Base-by-base conservation (phyloP, 2,797 vertebrate species). In the Pangasius sanitwongsei region DNA sequence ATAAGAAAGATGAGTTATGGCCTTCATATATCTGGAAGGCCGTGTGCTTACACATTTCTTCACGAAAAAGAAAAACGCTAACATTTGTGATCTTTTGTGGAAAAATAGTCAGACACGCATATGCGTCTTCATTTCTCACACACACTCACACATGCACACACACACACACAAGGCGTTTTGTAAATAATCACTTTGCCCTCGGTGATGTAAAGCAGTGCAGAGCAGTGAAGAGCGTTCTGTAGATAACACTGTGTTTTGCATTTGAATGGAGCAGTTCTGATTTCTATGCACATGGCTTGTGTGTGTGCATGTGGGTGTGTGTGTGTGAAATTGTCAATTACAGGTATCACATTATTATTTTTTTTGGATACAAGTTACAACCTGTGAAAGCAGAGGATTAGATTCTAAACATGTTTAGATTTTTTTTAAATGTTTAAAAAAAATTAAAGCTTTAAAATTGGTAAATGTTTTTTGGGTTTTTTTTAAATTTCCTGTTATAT, bases 221-320 rank as follows among this genome's bases (percentile, higher is more conserved):
- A 91, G 92, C 91, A 91, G 92, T 90, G 92, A 93, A 94, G 93
- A 94, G 93, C 85, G 93, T 89, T 92, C 91, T 83, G 25, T 89
- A 95, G 96, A 97, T 97, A 96, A 96, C 94, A 92, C 92, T 94
- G 94, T 93, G 92, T 96, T 96, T 84, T 95, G 95, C 95, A 96
- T 96, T 91, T 96, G 94, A 96, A 96, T 95, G 69, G 93, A 90
- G 90, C 83, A 89, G 89, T 88, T 91, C 92, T 93, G 93, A 94
- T 95, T 95, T 93, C 93, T 20, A 89, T 92, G 93, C 67, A 83
- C 63, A 83, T 12, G 8, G 9, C n/a, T 53, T 48, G 8, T 85
- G 37, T 69, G 74, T 37, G 74, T 53, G 59, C 75, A 72, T 63
- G 69, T 63, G 48, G 57, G 57, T 86, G 55, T 85, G 63, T 84